These are phyloP conservation scores for Molorchus minor DNA, from an alignment of 2,888 invertebrate species.

Conservation along the genomic window DNA sequence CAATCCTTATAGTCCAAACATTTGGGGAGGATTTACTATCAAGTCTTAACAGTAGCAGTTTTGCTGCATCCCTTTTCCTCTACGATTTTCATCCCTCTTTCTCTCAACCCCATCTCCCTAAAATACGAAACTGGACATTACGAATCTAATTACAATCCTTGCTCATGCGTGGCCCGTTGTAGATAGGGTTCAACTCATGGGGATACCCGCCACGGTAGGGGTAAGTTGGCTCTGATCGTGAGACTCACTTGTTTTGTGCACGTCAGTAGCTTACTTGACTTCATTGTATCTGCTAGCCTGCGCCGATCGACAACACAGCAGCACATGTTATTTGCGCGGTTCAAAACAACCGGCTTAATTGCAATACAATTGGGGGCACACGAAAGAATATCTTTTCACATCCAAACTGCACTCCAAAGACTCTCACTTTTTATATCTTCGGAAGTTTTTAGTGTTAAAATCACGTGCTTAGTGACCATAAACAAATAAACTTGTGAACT, in stretches of 20 bases:
- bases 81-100: slow-evolving; percentile 38
- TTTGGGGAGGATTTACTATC: slow-evolving; percentile 54
- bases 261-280: slow-evolving; percentile 52
- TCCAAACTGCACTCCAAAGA: not conserved
- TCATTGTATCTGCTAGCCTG: slow-evolving; percentile 41
- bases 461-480: slow-evolving; percentile 31
- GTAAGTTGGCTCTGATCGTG: slow-evolving; percentile 53
- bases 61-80: slow-evolving; percentile 38
- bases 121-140: slow-evolving; percentile 65
- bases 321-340: slow-evolving; percentile 38
- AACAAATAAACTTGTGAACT: slow-evolving; percentile 13
- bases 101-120: slow-evolving; percentile 45
- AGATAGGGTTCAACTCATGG: slow-evolving; percentile 57
- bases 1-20: slow-evolving; percentile 56
- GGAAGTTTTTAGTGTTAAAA: slow-evolving; percentile 2
- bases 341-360: slow-evolving; percentile 13
- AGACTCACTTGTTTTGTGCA: slow-evolving; percentile 50
- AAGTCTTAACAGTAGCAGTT: slow-evolving; percentile 50
- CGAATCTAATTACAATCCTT: slow-evolving; percentile 67
- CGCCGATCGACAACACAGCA: slow-evolving; percentile 32
- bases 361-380: not conserved
- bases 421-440: not conserved
- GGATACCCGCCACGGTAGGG: slow-evolving; percentile 59
- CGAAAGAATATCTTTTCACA: slow-evolving; percentile 7
- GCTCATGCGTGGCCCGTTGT: slow-evolving; percentile 63